These are phyloP conservation scores for Paguma larvata DNA, from an alignment of 2,797 vertebrate genomes.

Conservation along the genomic window DNA sequence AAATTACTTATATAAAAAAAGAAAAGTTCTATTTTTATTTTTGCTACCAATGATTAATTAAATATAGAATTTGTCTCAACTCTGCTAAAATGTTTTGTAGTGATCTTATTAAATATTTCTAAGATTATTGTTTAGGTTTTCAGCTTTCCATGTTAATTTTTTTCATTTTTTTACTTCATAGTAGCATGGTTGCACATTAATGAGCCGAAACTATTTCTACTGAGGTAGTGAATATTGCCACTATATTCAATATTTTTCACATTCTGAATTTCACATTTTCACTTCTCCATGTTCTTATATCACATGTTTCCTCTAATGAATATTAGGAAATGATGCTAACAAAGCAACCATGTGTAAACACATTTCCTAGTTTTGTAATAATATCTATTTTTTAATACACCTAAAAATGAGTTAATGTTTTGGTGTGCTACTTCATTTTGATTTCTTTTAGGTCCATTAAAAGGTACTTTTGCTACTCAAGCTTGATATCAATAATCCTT, in stretches of 20 bases:
- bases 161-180: background rate
- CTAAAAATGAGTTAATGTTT: background rate
- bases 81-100: background rate
- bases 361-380: background rate
- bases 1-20: slow-evolving; percentile 62
- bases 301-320: background rate
- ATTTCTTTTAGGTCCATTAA: background rate
- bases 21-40: slow-evolving; percentile 59
- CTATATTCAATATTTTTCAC: background rate
- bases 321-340: background rate
- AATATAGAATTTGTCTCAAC: background rate
- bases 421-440: background rate
- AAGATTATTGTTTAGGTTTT: background rate
- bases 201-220: background rate
- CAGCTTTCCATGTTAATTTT: background rate
- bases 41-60: slow-evolving; percentile 50
- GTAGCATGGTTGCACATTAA: background rate
- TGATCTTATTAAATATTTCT: slow-evolving; percentile 6
- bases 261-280: background rate
- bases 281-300: background rate
- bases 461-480: background rate
- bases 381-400: background rate
- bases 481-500: background rate
- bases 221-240: background rate
- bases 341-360: background rate